Evolutionary conservation across 2,888 invertebrate species (phyloP), one percentile per base, ranked within the genome.

Genomic region (Drosophila mulleri): DNA sequence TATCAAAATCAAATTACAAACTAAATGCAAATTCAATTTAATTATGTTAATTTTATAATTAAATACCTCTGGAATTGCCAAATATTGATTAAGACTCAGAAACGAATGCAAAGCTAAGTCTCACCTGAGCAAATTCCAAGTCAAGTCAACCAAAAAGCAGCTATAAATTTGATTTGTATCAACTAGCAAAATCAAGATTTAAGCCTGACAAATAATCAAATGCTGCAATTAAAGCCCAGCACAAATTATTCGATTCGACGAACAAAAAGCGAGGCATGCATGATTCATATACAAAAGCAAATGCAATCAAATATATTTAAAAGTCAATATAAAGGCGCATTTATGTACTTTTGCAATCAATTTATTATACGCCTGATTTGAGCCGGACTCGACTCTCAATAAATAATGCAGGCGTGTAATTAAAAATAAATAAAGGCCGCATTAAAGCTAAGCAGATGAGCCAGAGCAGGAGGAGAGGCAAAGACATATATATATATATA

Each of bases 291-390:
- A 9, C 37, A 12, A 41, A 7, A 14, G 18, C n/a, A 41, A n/a
- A 41, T 32, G 11, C 32, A 54, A n/a, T 37, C 37, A 37, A 37
- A 37, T 37, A 16, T 32, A n/a, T 45, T 16, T 42, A 8, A 41
- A 12, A 18, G 41, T n/a, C 26, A n/a, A 41, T 20, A 32, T 32
- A 54, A n/a, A 26, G 23, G 3, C 18, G 16, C 9, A 20, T 26
- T 59, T 75, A 67, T 82, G 53, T 75, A 58, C 67, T 35, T 76
- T 86, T 65, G 74, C 76, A 86, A 84, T 84, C 87, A 83, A 80
- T 86, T 83, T 83, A 74, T 83, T 78, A 78, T 83, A 71, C 71
- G 87, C 67, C 65, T 78, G 84, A 83, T 82, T 86, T 86, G 72
- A 68, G 63, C 37, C 42, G 54, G 54, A 42, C 65, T 50, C 59